Evolutionary conservation across 2,797 vertebrate species (phyloP), one percentile per base, ranked within the genome.

Genomic region (Sebastes flavidus): DNA sequence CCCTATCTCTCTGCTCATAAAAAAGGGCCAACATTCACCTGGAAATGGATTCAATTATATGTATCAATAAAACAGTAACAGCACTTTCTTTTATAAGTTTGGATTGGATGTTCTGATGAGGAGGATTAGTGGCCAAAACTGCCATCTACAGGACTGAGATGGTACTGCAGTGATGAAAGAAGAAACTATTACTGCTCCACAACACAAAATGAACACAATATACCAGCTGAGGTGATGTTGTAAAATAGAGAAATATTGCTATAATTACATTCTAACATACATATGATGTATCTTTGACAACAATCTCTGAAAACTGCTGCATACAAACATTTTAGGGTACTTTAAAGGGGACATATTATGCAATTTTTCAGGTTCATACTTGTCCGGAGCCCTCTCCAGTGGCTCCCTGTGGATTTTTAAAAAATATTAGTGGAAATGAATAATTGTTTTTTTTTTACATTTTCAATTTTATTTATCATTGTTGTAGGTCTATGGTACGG

Each of bases 21-120:
- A 83, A 79, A 83, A 79, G 65, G 16, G 29, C 80, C 61, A 27
- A 52, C 72, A 46, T 72, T 82, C 84, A 94, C 90, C 91, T 92
- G 91, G 69, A 87, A 81, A 8, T 42, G 55, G 49, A 77, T 86
- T 87, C 27, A 83, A 83, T 92, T 89, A 87, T 32, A 73, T 60
- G 58, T 56, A 59, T 89, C 79, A 90, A 74, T 92, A 86, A 85
- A 89, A 83, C 65, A 77, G 46, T 22, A 52, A 59, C 42, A 63
- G 69, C 54, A 20, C 49, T 71, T 83, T 54, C 29, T 77, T 36
- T 30, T 55, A 36, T 14, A 25, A 72, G 14, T 75, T 75, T 65
- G 59, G 56, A 36, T 36, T 67, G 42, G 29, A 72, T 60, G 24
- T 1, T 18, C 56, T 65, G 16, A 25, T 32, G 1, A 8, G 20